Conservation (phyloP, 2,888 invertebrate species). For the Caenorhabditis japonica region DNA sequence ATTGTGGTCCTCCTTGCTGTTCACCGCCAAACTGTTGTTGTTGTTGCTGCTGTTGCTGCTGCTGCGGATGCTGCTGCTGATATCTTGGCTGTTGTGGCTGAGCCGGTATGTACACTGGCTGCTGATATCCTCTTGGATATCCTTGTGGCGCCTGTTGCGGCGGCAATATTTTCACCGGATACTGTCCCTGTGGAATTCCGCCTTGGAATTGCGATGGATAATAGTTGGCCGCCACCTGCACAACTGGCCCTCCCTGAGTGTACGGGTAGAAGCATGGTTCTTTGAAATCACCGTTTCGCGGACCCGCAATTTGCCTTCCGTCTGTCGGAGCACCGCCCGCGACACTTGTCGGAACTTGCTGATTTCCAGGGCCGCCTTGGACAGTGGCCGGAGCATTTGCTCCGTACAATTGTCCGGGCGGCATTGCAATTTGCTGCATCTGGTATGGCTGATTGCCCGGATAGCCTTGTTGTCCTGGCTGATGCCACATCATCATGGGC, state of each 20-base stretch:
- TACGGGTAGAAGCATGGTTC: constrained; percentile 25
- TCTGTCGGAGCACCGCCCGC: constrained; percentile 11
- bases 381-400: constrained; percentile 8
- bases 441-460: constrained; percentile 10
- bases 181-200: constrained; percentile 7
- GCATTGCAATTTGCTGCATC: constrained; percentile 10
- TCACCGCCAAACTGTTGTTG: constrained; percentile 18
- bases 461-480: constrained; percentile 12
- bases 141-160: constrained; percentile 26
- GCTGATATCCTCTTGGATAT: not conserved
- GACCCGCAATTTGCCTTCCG: constrained; percentile 3
- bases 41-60: constrained; percentile 13
- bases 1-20: constrained; percentile 26
- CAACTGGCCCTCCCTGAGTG: constrained; percentile 5
- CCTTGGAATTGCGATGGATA: constrained; percentile 18
- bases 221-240: constrained; percentile 1
- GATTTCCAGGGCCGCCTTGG: not conserved
- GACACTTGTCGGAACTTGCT: constrained; percentile 10
- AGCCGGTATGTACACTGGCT: not conserved
- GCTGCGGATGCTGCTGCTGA: constrained; percentile 16
- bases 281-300: constrained; percentile 23
- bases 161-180: constrained; percentile 8
- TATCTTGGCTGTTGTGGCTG: constrained; percentile 17
- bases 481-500: constrained; percentile 22
- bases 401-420: constrained; percentile 39